Evolutionary conservation across 2,797 vertebrate genomes (phyloP).

Genomic region (Epinephelus malabaricus): DNA sequence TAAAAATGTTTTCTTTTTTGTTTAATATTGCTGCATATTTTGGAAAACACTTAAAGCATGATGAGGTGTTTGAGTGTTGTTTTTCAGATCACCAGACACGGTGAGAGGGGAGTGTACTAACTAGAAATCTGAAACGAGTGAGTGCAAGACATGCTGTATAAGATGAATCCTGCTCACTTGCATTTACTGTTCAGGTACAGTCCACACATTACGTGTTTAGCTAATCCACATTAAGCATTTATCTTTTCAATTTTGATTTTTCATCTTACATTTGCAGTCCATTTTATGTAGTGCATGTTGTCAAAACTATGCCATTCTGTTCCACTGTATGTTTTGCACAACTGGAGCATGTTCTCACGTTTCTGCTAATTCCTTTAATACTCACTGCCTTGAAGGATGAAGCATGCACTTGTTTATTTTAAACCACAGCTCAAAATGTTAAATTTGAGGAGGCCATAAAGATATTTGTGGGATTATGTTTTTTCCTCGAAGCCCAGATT

Average conservation of each 20-base stretch:
- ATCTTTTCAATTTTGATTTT: background rate
- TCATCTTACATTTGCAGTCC: slow-evolving; percentile 1
- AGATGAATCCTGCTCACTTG: slow-evolving; percentile 23
- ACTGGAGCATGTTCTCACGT: slow-evolving; percentile 53
- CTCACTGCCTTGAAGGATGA: slow-evolving; percentile 24
- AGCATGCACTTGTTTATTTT: slow-evolving; percentile 24
- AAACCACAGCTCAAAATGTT: slow-evolving; percentile 26
- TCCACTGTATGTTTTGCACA: slow-evolving; percentile 58
- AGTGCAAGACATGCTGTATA: slow-evolving; percentile 1
- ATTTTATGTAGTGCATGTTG: slow-evolving; percentile 39
- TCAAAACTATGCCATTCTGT: slow-evolving; percentile 13
- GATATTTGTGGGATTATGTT: background rate
- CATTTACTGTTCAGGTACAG: slow-evolving; percentile 50
- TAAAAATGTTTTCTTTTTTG: background rate
- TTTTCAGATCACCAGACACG: slow-evolving; percentile 18
- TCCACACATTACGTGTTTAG: slow-evolving; percentile 33
- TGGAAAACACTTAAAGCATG: slow-evolving; percentile 9
- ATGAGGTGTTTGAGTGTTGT: background rate
- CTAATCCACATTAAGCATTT: slow-evolving; percentile 29
- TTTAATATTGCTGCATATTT: slow-evolving; percentile 41
- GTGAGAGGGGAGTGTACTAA: background rate
- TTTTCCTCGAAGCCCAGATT: background rate
- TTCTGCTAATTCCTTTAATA: slow-evolving; percentile 34
- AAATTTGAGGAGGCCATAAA: background rate
- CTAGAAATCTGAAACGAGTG: slow-evolving; percentile 1